Conservation (phyloP, 2,888 invertebrate genomes). For the Margaritifera margaritifera region DNA sequence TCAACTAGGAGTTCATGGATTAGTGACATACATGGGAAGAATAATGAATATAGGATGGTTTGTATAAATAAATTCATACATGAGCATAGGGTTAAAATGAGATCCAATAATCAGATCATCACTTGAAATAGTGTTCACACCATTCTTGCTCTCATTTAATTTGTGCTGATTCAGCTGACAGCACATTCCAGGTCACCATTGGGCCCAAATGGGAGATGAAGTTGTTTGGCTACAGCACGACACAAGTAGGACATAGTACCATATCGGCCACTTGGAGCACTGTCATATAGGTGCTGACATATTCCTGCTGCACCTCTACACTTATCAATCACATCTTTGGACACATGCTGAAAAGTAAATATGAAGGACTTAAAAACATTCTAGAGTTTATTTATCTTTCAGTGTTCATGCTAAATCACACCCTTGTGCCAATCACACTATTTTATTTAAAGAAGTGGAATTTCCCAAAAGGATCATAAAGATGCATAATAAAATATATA, state of each 20-base stretch:
- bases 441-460: too few relatives aligned
- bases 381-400: too few relatives aligned
- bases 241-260: conserved; percentile 97
- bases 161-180: conserved; percentile 36
- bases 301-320: conserved; percentile 96
- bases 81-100: too few relatives aligned
- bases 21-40: too few relatives aligned
- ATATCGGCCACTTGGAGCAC: conserved; percentile 96
- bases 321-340: conserved; percentile 43
- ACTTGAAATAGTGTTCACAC: neutral
- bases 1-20: too few relatives aligned
- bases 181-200: conserved; percentile 66
- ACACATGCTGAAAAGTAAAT: conserved; percentile 52
- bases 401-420: too few relatives aligned
- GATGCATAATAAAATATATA: too few relatives aligned
- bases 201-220: conserved; percentile 54
- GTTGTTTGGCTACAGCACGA: conserved; percentile 68
- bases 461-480: too few relatives aligned
- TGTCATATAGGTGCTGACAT: conserved; percentile 97
- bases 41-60: too few relatives aligned
- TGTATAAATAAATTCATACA: too few relatives aligned
- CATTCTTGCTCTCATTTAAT: neutral
- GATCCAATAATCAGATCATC: too few relatives aligned
- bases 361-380: neutral
- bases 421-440: too few relatives aligned